These are phyloP conservation scores for Chironomus riparius DNA, from an alignment of 2,888 invertebrate species.

Conservation along the genomic window DNA sequence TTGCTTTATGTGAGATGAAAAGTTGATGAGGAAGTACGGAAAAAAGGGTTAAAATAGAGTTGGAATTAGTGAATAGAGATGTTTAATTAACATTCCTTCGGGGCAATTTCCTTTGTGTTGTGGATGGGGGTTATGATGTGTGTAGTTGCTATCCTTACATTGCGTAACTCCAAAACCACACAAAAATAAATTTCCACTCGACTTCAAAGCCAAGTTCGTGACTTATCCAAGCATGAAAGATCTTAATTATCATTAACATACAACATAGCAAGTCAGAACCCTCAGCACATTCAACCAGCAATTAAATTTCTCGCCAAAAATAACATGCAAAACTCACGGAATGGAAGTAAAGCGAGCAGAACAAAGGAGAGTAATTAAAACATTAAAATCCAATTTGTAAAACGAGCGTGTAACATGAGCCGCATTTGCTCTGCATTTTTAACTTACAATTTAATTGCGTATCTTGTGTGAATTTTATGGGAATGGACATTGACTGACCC, in stretches of 20 bases:
- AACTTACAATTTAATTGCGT: too few species aligned
- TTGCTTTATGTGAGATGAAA: too few species aligned
- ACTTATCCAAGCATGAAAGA: background rate
- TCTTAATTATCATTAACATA: background rate
- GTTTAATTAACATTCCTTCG: background rate
- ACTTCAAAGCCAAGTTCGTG: background rate
- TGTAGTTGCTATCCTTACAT: too few species aligned
- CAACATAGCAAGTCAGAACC: too few species aligned
- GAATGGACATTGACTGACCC: too few species aligned
- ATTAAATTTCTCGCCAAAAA: background rate
- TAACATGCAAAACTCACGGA: background rate
- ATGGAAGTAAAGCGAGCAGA: background rate
- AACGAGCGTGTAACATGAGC: constrained; percentile 11
- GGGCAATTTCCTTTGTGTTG: background rate
- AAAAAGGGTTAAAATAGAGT: background rate
- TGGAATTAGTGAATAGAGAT: background rate
- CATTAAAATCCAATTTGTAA: constrained; percentile 26
- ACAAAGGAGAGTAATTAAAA: constrained; percentile 22
- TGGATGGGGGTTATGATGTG: background rate
- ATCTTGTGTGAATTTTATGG: too few species aligned
- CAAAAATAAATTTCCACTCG: too few species aligned
- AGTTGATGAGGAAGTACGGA: too few species aligned
- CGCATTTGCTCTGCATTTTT: too few species aligned
- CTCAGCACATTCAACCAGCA: too few species aligned
- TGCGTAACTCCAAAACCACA: too few species aligned